A percentile compares a stretch with the other conserved stretches of the same genome.
Conservation (phyloP, 2,888 invertebrate genomes). For the Parapristionchus giblindavisi region DNA sequence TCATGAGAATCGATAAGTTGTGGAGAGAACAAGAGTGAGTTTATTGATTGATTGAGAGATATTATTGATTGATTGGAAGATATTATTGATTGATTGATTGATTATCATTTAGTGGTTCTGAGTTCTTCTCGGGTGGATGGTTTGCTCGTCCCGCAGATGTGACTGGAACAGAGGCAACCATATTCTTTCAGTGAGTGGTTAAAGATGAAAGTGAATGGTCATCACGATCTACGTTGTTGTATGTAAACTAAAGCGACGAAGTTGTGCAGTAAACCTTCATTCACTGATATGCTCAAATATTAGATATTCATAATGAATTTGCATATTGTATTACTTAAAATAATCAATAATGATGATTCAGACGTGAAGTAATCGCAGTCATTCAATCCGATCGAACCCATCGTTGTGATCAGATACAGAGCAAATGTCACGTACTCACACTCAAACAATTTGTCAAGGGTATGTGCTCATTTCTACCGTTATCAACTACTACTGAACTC, state of each 20-base stretch:
- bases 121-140: conserved; percentile 93
- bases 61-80: conserved; percentile 32
- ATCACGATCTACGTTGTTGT: no score
- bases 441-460: conserved; percentile 79
- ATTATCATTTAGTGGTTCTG: conserved; percentile 80
- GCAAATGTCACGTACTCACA: conserved; percentile 88
- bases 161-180: conserved; percentile 76
- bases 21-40: conserved; percentile 90
- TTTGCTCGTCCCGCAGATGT: conserved; percentile 88
- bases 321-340: neutral
- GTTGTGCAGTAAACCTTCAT: no score
- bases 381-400: conserved; percentile 82
- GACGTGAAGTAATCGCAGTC: conserved; percentile 51
- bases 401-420: conserved; percentile 88
- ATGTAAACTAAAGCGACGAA: no score
- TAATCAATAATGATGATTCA: no score
- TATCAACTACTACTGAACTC: no score
- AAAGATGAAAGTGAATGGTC: no score
- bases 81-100: neutral
- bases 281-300: no score
- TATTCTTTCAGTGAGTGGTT: conserved; percentile 91
- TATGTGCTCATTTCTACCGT: no score
- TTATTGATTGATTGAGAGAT: neutral
- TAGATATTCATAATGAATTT: no score
- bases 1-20: conserved; percentile 90